Conservation (phyloP, 1,140 invertebrate species). For the Drosophila melanica region DNA sequence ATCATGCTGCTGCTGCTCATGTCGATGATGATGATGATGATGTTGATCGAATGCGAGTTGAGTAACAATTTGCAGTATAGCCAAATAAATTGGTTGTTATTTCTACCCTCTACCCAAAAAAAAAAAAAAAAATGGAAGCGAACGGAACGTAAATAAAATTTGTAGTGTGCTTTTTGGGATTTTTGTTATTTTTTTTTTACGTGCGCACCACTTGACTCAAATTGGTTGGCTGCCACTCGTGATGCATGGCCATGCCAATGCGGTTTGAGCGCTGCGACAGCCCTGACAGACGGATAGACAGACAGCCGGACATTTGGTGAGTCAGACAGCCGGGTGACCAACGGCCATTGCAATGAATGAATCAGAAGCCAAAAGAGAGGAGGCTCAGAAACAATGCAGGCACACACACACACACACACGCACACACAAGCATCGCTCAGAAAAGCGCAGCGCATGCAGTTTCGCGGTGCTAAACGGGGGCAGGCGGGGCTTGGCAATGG, state of each 20-base stretch:
- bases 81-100: constrained; percentile 82
- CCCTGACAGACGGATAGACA: constrained; percentile 52
- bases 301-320: constrained; percentile 25
- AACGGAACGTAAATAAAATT: constrained; percentile 71
- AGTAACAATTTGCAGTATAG: constrained; percentile 78
- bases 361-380: constrained; percentile 53
- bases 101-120: constrained; percentile 41
- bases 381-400: constrained; percentile 15
- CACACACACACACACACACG: constrained; percentile 1
- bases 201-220: constrained; percentile 68
- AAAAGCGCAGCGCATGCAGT: constrained; percentile 44
- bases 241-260: constrained; percentile 78
- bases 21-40: constrained; percentile 50
- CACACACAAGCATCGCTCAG: constrained; percentile 14
- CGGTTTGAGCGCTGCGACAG: constrained; percentile 73
- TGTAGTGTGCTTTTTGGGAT: constrained; percentile 60
- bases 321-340: constrained; percentile 36
- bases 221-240: constrained; percentile 69
- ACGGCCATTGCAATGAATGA: constrained; percentile 70
- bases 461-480: not conserved
- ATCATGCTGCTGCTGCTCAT: constrained; percentile 7
- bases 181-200: constrained; percentile 72
- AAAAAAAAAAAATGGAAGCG: constrained; percentile 33
- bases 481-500: not conserved
- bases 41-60: constrained; percentile 77